phyloP scores from a whole-genome alignment of 2,888 invertebrate species.

The Trichopoda pennipes region DNA sequence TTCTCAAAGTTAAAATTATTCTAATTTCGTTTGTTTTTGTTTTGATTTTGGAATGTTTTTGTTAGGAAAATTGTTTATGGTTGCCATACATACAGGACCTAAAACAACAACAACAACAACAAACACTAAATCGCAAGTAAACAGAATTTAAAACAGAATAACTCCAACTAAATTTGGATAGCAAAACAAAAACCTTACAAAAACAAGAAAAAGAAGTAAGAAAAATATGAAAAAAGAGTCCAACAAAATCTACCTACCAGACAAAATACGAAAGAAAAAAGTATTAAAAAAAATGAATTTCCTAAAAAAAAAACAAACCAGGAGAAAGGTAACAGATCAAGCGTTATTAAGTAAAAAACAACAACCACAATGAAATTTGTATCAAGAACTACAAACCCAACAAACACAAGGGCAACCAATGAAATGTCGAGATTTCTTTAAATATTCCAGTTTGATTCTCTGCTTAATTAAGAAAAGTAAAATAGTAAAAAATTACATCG shows the following conservation, averaged over 20 bases:
- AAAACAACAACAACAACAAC: slow-evolving; percentile 4
- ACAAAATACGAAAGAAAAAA: not conserved
- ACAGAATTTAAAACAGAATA: slow-evolving; percentile 12
- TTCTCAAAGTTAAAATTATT: slow-evolving; percentile 5
- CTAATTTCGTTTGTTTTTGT: slow-evolving; percentile 1
- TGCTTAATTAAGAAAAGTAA: too few relatives aligned
- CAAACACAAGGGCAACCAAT: too few relatives aligned
- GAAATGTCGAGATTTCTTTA: too few relatives aligned
- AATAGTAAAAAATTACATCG: too few relatives aligned
- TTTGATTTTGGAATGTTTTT: slow-evolving; percentile 11
- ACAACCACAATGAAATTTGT: too few relatives aligned
- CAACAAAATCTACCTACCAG: not conserved
- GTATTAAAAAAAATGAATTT: too few relatives aligned
- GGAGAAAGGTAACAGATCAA: too few relatives aligned
- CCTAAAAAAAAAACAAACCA: too few relatives aligned
- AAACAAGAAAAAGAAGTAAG: slow-evolving; percentile 37
- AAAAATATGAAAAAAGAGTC: not conserved
- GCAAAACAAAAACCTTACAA: slow-evolving; percentile 62
- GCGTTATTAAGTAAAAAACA: too few relatives aligned
- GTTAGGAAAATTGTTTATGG: slow-evolving; percentile 8
- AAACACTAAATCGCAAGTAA: not conserved
- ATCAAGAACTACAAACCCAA: too few relatives aligned
- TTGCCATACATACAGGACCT: slow-evolving; percentile 27
- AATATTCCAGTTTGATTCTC: too few relatives aligned
- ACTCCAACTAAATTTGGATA: slow-evolving; percentile 51